Percentiles rank a stretch among this genome's conserved stretches.
These are phyloP conservation scores for Chaunax sp. DNA, from an alignment of 2,797 vertebrate species.

Conservation along the genomic window DNA sequence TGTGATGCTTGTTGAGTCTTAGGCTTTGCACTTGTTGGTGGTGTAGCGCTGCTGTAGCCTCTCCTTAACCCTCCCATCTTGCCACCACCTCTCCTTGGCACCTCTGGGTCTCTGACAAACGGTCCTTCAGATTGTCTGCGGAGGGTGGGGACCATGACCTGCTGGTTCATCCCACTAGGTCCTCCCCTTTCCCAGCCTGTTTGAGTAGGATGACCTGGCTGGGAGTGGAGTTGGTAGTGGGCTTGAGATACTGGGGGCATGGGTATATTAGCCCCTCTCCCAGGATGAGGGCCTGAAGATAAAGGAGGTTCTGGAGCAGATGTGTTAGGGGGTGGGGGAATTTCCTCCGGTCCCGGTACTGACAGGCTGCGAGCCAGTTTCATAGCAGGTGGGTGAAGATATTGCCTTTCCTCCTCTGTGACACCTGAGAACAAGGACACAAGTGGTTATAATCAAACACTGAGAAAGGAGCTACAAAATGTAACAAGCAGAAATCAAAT, in stretches of 20 bases:
- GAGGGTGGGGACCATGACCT: conserved; percentile 74
- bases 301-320: conserved; percentile 92
- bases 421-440: conserved; percentile 80
- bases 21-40: conserved; percentile 80
- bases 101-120: conserved; percentile 75
- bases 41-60: conserved; percentile 85
- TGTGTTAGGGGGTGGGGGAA: conserved; percentile 92
- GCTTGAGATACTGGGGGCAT: conserved; percentile 75
- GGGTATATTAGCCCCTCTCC: conserved; percentile 76
- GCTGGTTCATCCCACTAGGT: conserved; percentile 69
- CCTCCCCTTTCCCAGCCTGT: conserved; percentile 78
- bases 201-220: conserved; percentile 71
- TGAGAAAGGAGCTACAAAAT: not conserved
- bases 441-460: conserved; percentile 28
- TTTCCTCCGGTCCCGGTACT: conserved; percentile 93
- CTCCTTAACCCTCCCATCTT: conserved; percentile 84
- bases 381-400: conserved; percentile 90
- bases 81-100: conserved; percentile 76
- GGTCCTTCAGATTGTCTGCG: conserved; percentile 77
- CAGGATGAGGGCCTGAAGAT: conserved; percentile 84
- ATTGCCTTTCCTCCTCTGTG: conserved; percentile 91
- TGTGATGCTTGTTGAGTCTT: conserved; percentile 69
- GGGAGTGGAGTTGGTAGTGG: conserved; percentile 76
- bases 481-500: conserved; percentile 12
- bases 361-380: conserved; percentile 94